Evolutionary conservation across 2,113 vertebrate genomes (phyloP).

Genomic region (Ellobius talpinus): DNA sequence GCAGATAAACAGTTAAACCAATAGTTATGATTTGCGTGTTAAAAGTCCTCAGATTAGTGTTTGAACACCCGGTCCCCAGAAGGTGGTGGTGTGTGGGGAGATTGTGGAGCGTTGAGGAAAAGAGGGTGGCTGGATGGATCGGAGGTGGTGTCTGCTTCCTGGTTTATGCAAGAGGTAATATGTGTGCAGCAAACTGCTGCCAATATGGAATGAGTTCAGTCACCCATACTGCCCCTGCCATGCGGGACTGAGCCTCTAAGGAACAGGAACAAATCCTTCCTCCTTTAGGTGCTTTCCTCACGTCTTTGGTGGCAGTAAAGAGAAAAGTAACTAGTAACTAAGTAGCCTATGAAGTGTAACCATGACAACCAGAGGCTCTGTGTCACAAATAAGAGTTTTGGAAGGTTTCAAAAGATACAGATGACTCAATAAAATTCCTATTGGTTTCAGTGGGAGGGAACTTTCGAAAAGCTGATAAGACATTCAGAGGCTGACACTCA

Average conservation of each 20-base stretch:
- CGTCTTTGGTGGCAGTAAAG: background rate
- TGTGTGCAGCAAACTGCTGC: background rate
- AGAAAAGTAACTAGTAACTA: background rate
- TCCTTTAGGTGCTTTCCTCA: background rate
- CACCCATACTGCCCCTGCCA: too few relatives aligned
- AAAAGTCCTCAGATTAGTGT: background rate
- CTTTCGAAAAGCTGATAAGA: constrained; percentile 9
- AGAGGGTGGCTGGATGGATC: too few relatives aligned
- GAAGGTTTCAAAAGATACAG: background rate
- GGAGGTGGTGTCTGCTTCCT: background rate
- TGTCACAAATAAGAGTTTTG: background rate
- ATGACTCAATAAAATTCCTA: constrained; percentile 39
- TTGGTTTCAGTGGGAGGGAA: background rate
- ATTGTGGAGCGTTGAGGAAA: background rate
- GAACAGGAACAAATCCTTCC: background rate
- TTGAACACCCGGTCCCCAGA: background rate
- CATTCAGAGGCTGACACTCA: background rate
- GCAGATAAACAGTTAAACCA: constrained; percentile 42
- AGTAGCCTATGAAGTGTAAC: background rate
- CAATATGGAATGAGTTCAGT: background rate
- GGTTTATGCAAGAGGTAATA: background rate
- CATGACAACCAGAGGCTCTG: background rate
- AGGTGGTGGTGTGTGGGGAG: background rate
- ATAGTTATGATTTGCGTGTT: background rate
- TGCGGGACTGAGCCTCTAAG: background rate